These are phyloP conservation scores for Cosmopolites sordidus DNA, from an alignment of 2,888 invertebrate species.

Conservation along the genomic window DNA sequence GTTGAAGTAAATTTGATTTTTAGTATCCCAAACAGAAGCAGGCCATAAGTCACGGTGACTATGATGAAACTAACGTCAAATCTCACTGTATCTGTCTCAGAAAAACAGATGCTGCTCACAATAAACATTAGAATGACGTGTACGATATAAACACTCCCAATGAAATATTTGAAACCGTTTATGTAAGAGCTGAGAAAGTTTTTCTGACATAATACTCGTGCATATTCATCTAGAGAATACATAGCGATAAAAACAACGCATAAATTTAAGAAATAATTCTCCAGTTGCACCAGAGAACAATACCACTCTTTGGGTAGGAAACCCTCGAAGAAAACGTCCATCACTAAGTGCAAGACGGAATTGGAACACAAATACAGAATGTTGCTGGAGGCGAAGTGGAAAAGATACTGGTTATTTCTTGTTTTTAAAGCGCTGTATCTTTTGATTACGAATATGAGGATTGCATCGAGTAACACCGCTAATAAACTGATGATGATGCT, in stretches of 20 bases:
- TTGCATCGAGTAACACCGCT: slow-evolving; percentile 15
- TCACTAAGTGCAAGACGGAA: slow-evolving; percentile 16
- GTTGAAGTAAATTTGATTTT: not conserved
- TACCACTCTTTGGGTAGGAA: slow-evolving; percentile 9
- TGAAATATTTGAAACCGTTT: slow-evolving; percentile 23
- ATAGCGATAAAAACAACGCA: slow-evolving; percentile 26
- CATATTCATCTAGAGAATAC: slow-evolving; percentile 27
- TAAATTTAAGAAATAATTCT: slow-evolving; percentile 25
- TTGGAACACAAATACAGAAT: slow-evolving; percentile 18
- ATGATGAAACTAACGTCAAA: slow-evolving; percentile 17
- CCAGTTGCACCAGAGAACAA: slow-evolving; percentile 23
- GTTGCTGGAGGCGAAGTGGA: slow-evolving; percentile 27
- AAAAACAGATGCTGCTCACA: slow-evolving; percentile 27
- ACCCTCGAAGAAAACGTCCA: slow-evolving; percentile 17
- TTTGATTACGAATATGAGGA: slow-evolving; percentile 21
- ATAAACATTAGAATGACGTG: slow-evolving; percentile 26
- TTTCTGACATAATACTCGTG: slow-evolving; percentile 24
- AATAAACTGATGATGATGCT: slow-evolving; percentile 14
- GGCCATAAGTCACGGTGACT: slow-evolving; percentile 11
- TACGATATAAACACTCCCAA: slow-evolving; percentile 26
- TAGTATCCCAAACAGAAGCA: not conserved
- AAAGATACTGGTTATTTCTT: slow-evolving; percentile 23
- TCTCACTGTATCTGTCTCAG: slow-evolving; percentile 4
- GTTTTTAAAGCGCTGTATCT: slow-evolving; percentile 22
- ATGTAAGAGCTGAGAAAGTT: slow-evolving; percentile 25